Percentiles rank a stretch among this genome's conserved stretches.
These are phyloP conservation scores for Helobdella robusta DNA, from an alignment of 2,888 invertebrate genomes.

Conservation along the genomic window DNA sequence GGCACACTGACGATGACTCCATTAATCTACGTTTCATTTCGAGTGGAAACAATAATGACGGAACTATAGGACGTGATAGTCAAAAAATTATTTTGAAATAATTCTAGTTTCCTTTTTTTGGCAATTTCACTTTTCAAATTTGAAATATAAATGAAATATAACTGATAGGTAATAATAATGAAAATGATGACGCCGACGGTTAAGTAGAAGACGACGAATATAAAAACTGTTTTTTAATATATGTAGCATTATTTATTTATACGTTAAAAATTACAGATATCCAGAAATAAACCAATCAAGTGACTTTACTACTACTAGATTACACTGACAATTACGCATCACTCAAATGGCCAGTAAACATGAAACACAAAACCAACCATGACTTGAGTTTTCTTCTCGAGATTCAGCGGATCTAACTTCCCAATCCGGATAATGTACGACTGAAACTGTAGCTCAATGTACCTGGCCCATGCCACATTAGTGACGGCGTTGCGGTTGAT, in stretches of 20 bases:
- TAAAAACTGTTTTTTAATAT: neutral
- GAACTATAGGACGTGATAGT: too few species aligned
- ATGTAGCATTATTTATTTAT: neutral
- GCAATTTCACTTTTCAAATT: too few species aligned
- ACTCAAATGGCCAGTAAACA: too few species aligned
- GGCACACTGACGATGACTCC: neutral
- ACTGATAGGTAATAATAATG: neutral
- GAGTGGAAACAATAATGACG: too few species aligned
- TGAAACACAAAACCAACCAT: neutral
- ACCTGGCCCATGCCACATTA: slow-evolving; percentile 1
- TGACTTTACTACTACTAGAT: too few species aligned
- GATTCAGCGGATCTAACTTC: neutral
- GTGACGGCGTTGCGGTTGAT: neutral
- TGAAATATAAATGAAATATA: too few species aligned
- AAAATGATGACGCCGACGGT: neutral
- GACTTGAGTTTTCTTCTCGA: neutral
- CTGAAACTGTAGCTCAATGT: neutral
- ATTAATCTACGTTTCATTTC: too few species aligned
- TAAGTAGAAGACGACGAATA: neutral
- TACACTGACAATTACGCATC: too few species aligned
- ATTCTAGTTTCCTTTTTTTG: too few species aligned
- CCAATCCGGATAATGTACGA: neutral
- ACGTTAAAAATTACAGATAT: neutral
- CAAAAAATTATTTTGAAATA: too few species aligned
- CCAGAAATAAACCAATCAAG: too few species aligned